Percentiles rank a stretch among this genome's conserved stretches.
These are phyloP conservation scores for Oxyura jamaicensis DNA, from an alignment of 2,113 vertebrate species.

Conservation along the genomic window DNA sequence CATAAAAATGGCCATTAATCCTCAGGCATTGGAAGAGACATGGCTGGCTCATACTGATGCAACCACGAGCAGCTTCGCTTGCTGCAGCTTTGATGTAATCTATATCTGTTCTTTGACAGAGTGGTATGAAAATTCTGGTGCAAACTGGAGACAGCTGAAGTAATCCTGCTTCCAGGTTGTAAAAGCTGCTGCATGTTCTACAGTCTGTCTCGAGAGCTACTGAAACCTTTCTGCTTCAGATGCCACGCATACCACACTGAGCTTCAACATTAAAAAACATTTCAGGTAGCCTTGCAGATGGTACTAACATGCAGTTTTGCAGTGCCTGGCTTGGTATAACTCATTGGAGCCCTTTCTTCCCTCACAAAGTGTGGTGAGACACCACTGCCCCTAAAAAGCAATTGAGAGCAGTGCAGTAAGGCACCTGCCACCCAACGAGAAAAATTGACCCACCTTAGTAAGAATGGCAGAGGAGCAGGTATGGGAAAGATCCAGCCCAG, in stretches of 20 bases:
- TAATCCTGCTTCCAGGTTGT: background rate
- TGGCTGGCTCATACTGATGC: background rate
- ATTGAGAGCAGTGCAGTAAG: background rate
- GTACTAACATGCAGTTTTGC: background rate
- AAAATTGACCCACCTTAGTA: background rate
- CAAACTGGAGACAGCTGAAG: background rate
- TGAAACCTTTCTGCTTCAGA: background rate
- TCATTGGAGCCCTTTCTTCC: background rate
- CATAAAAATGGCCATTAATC: rapidly evolving
- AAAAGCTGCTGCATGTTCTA: background rate
- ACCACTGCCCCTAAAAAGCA: background rate
- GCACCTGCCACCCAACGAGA: background rate
- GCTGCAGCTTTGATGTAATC: background rate
- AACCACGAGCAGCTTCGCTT: background rate
- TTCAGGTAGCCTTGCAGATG: background rate
- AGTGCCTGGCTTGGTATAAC: background rate
- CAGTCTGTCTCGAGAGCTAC: background rate
- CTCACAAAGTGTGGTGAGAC: background rate
- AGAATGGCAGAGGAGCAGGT: no score
- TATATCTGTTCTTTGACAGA: background rate
- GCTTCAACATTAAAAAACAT: background rate
- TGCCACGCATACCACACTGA: background rate
- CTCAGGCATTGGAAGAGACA: background rate
- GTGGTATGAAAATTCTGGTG: rapidly evolving
- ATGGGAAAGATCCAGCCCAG: background rate